Evolutionary conservation across 2,113 vertebrate species (phyloP), one percentile per base, ranked within the genome.

Genomic region (Odocoileus hemionus): DNA sequence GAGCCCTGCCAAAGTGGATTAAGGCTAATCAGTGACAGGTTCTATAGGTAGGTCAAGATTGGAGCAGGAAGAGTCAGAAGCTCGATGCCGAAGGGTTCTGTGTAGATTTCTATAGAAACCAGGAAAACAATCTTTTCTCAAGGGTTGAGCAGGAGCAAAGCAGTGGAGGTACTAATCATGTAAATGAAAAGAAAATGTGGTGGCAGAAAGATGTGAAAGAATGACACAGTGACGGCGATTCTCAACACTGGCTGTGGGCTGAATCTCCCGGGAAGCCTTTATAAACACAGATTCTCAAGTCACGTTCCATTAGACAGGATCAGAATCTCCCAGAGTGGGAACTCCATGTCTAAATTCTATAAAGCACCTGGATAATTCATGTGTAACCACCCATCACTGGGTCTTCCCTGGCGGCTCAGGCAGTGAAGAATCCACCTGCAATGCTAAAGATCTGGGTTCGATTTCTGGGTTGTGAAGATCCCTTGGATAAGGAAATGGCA

Each of bases 121-220:
- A 88, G 6, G 33, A 25, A 39, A 60, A 61, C 14, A 1, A 89
- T 19, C 19, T 36, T 55, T 82, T 36, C 30, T 28, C 19, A 64
- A 14, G 5, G 21, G 67, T 14, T 33, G 54, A 94, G 6, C 14
- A 74, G 52, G 13, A 95, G 11, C 28, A 91, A 97, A 25, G 7
- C 1, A n/a, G 19, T 39, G 23, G 26, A 19, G 17, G 23, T 21
- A 2, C 1, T 28, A 23, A 39, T 0, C 26, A 17, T 64, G 13
- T 5, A 23, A 45, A 83, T 23, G 54, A 95, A 76, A 47, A 50
- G n/a, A 57, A 94, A 39, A 6, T 2, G 3, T 67, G 6, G 58
- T 33, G 11, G 14, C 28, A 28, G 25, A 84, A 79, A 45, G 30
- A 19, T 54, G 1, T 28, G 47, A 50, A 74, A 61, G 19, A 52